phyloP scores from a whole-genome alignment of 2,797 vertebrate genomes.

The Okamejei kenojei region DNA sequence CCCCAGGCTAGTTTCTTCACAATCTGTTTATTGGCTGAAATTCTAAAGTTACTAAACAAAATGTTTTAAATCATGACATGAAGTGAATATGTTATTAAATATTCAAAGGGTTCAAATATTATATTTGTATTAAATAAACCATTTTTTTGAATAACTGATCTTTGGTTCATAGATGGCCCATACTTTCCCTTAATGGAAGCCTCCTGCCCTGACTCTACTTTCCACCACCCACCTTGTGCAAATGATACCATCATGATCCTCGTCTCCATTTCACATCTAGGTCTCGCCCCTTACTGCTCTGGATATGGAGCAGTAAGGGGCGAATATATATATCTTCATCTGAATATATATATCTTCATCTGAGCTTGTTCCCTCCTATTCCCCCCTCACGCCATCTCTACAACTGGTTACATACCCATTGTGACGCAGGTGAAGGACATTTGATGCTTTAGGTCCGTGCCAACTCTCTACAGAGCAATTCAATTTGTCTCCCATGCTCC shows the following conservation, averaged over 20 bases:
- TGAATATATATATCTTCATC: not conserved
- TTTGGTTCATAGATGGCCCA: not conserved
- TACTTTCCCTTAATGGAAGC: not conserved
- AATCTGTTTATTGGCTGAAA: not conserved
- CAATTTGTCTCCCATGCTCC: too few relatives aligned
- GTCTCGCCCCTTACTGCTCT: not conserved
- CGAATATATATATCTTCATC: not conserved
- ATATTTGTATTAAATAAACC: not conserved
- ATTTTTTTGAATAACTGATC: not conserved
- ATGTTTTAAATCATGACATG: not conserved
- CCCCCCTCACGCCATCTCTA: too few relatives aligned
- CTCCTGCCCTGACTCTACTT: not conserved
- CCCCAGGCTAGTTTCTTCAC: not conserved
- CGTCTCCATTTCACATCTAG: not conserved
- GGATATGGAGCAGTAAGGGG: too few relatives aligned
- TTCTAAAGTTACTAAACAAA: not conserved
- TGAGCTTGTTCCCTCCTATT: not conserved
- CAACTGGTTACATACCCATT: not conserved
- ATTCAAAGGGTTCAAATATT: not conserved
- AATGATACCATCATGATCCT: not conserved
- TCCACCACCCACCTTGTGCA: not conserved
- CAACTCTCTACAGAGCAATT: too few relatives aligned
- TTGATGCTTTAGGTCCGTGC: too few relatives aligned
- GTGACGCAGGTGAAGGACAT: too few relatives aligned
- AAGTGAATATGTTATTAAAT: conserved; percentile 11